Base-by-base conservation (phyloP, 2,113 vertebrate species). In the Forbesichthys papilliferus region DNA sequence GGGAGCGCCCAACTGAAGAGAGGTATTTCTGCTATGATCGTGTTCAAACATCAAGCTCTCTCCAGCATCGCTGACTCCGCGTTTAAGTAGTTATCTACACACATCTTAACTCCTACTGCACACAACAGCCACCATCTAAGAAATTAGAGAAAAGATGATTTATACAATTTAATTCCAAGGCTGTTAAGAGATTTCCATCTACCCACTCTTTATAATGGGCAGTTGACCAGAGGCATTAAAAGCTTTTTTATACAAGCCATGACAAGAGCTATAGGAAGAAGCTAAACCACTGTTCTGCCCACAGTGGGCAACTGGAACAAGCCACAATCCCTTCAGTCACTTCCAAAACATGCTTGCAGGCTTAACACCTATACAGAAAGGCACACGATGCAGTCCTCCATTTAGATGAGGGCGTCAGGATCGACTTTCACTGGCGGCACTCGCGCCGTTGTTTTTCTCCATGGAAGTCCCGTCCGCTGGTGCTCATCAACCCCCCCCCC, bases 351-450 rank as follows among this genome's bases (percentile, higher is more conserved):
- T 1, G 20, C 11, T 66, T 75, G 54, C 1, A 52, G 13, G 56
- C 62, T 78, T 64, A 70, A 78, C 79, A 80, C 72, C 73, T 71
- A 82, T 81, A 87, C 27, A 27, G 27, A 83, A 83, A 74, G 46
- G 59, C 9, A 12, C 56, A 65, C 13, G 18, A 64, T 74, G 71
- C 75, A 86, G 80, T 69, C 75, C 70, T 71, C 58, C 1, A 11
- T 48, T 48, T 13, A 73, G 79, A 86, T 82, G 83, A 85, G 82
- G 55, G 81, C 83, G 71, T 71, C 73, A 52, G 68, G 84, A 81
- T 89, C 80, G 78, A 75, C 75, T 86, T 88, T 82, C 81, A 74
- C 66, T 52, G n/a, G 69, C 49, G 66, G 47, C 51, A 33, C 73
- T 75, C 81, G 81, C 5, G 84, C 74, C 48, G 18, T 12, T 9